phyloP scores from a whole-genome alignment of 2,888 invertebrate species.

The Galerucella pusilla region DNA sequence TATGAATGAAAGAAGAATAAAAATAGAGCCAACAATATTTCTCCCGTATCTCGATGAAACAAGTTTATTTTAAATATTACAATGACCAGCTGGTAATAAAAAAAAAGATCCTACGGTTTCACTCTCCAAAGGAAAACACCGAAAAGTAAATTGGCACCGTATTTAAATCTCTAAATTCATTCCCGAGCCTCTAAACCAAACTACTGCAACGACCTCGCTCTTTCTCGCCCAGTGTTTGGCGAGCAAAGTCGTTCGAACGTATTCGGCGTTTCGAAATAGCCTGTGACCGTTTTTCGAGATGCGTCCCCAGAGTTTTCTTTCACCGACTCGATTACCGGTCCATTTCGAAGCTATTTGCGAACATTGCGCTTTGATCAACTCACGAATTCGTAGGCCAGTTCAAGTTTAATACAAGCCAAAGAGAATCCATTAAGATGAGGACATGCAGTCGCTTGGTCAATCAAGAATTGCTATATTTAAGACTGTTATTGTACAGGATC shows the following conservation, averaged over 20 bases:
- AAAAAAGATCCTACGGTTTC: not conserved
- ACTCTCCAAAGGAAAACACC: constrained; percentile 6
- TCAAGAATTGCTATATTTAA: not conserved
- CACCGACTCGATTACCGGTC: constrained; percentile 44
- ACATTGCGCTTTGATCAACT: constrained; percentile 39
- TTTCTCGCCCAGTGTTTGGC: constrained; percentile 14
- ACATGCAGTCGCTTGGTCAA: not conserved
- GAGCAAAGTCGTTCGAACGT: constrained; percentile 2
- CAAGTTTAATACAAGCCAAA: not conserved
- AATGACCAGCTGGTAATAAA: too few relatives aligned
- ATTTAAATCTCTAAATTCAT: constrained; percentile 16
- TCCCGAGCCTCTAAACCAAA: not conserved
- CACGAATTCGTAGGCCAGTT: constrained; percentile 3
- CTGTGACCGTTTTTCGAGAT: constrained; percentile 36
- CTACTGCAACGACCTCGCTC: constrained; percentile 6
- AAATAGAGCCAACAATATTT: too few relatives aligned
- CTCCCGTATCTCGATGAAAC: too few relatives aligned
- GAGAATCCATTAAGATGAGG: not conserved
- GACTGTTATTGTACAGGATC: too few relatives aligned
- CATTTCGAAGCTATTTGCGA: constrained; percentile 48
- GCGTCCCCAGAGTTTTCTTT: constrained; percentile 41
- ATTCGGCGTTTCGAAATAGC: constrained; percentile 16
- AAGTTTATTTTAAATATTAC: too few relatives aligned
- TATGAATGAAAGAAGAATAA: too few relatives aligned
- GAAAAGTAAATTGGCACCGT: constrained; percentile 24